Base-by-base conservation (phyloP, 2,888 invertebrate genomes). In the Trichopoda pennipes region DNA sequence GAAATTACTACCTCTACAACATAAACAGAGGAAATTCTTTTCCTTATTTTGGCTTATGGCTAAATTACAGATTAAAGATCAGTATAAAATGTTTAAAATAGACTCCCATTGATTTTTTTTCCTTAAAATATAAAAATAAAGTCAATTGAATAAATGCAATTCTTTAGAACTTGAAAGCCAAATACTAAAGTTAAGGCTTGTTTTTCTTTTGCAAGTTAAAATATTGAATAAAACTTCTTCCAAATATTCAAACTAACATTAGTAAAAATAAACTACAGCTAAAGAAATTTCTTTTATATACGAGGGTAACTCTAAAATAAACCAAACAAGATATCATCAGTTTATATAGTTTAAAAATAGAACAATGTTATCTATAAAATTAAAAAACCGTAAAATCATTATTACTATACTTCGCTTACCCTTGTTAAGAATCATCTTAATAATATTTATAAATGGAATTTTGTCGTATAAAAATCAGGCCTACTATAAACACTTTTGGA, bases 1-100 rank as follows among this genome's bases (percentile, higher is more conserved):
- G 82, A 82, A 82, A 82, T 79, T 72, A 82, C 82, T 72, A 75
- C 61, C 79, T 78, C 64, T 72, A 61, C 63, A 74, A 51, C 21
- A 58, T 19, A 64, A 72, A 60, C 28, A 35, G 23, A 28, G 53
- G 42, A 53, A 42, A 53, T 56, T 53, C 16, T 51, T 63, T 81
- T 44, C 32, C 60, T 75, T 66, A 38, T 66, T 69, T 77, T 81
- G 42, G 79, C 82, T 79, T 76, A 51, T 79, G 82, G 82, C 82
- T 79, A 79, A 76, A 79, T 79, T 79, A 76, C 79, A 79, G 82
- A 82, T 82, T 72, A 72, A 68, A 82, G 82, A 79, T 82, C 69
- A 74, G 73, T 78, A 61, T 79, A 66, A 78, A 74, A 69, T 74
- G 56, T 58, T 58, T 77, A 78, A 60, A 76, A 61, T 19, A 76